A percentile compares a stretch with the other conserved stretches of the same genome.
phyloP scores from a whole-genome alignment of 64 coral and sea anemone genomes.

The Cladopsammia gracilis region DNA sequence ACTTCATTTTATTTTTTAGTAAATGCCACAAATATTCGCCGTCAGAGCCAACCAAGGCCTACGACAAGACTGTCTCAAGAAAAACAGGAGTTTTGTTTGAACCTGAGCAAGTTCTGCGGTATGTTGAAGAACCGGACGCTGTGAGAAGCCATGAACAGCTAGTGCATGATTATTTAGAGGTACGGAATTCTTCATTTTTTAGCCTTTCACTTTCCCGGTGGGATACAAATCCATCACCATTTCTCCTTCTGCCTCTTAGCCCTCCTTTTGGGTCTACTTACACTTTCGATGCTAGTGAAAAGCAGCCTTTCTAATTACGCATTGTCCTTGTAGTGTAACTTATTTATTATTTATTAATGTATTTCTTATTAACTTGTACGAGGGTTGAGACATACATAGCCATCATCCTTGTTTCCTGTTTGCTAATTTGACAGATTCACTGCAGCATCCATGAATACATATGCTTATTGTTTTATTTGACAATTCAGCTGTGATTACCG shows the following conservation, averaged over 20 bases:
- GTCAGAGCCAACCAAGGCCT: constrained; percentile 89
- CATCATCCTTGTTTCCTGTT: too few species aligned
- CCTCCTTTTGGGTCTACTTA: too few species aligned
- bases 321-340: too few species aligned
- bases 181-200: constrained; percentile 14
- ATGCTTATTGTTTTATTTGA: too few species aligned
- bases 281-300: neutral
- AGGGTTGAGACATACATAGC: too few species aligned
- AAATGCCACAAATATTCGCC: constrained; percentile 99
- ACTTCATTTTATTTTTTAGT: constrained; percentile 44
- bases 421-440: too few species aligned
- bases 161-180: constrained; percentile 82
- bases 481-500: too few species aligned
- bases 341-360: too few species aligned
- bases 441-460: too few species aligned
- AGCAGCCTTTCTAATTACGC: neutral
- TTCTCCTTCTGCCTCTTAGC: too few species aligned
- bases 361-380: too few species aligned
- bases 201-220: neutral
- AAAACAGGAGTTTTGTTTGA: constrained; percentile 88
- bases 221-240: neutral
- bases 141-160: constrained; percentile 74
- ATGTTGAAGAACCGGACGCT: constrained; percentile 73
- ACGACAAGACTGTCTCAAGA: constrained; percentile 93
- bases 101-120: constrained; percentile 83